phyloP scores from a whole-genome alignment of 2,113 vertebrate genomes.

The Psittacula cyanocephala region DNA sequence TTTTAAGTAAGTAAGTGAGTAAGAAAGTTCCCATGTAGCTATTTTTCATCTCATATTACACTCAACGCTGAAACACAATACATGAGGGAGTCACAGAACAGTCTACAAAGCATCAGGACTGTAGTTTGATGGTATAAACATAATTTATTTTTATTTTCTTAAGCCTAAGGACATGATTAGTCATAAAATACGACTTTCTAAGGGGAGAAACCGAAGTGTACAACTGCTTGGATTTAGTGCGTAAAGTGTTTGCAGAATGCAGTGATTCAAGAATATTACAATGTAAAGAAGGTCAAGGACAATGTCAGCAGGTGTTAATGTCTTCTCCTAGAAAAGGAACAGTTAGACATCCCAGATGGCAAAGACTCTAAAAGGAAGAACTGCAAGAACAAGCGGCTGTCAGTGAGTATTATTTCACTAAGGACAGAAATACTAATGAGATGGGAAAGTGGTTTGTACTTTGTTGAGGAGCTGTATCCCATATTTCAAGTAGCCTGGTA shows the following conservation, averaged over 20 bases:
- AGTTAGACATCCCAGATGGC: background rate
- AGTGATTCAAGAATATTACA: background rate
- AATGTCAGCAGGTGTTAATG: background rate
- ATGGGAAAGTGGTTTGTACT: background rate
- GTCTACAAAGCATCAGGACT: background rate
- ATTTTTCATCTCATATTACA: background rate
- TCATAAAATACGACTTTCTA: background rate
- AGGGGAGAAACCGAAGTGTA: background rate
- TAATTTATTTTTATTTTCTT: background rate
- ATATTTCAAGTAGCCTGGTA: background rate
- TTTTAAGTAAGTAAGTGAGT: constrained; percentile 2
- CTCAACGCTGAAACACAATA: background rate
- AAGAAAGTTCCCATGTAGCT: background rate
- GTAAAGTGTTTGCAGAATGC: background rate
- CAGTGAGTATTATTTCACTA: background rate
- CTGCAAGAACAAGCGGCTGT: background rate
- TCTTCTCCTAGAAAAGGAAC: background rate
- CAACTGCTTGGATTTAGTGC: background rate
- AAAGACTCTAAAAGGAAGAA: background rate
- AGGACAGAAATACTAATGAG: background rate
- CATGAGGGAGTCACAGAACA: background rate
- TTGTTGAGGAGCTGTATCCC: background rate
- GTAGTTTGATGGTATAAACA: background rate
- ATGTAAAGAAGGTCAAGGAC: background rate
- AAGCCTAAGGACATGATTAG: background rate